Base-by-base conservation (phyloP, 2,113 vertebrate genomes). In the Percina caprodes region DNA sequence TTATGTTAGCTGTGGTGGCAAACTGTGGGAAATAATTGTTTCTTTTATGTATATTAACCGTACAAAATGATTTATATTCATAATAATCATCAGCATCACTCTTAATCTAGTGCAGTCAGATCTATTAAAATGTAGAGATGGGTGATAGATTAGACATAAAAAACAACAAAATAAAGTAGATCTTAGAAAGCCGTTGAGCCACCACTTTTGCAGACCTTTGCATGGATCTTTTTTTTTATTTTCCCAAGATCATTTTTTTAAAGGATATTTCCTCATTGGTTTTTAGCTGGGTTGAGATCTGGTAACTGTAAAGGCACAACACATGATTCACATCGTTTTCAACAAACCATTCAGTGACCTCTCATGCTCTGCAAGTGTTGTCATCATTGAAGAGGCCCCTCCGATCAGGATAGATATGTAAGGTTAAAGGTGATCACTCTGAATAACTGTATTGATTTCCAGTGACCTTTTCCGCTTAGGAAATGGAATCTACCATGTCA, bases 371-470 rank as follows among this genome's bases (percentile, higher is more conserved):
- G 51, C 33, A 35, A 21, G 23, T 42, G 65, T 52, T 59, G 58
- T 80, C 52, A 55, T 24, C 54, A 35, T 69, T 24, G 13, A n/a
- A 23, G 56, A 49, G 48, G 9, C 26, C 59, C 30, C 33, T 10
- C 46, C 7, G 6, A 60, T 55, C 46, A 46, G 35, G 21, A 46
- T 65, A 51, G 6, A 74, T 55, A 46, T 66, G 48, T 45, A 24
- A 69, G 52, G 76, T 74, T 39, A 69, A 74, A 83, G 67, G 49
- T 82, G 6, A 58, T 19, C 19, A 39, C 23, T 69, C 11, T 45
- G 60, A 76, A 75, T 30, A 56, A 58, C 48, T 46, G 21, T 54
- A 80, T 77, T 77, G 85, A 80, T 80, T 77, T 60, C 19, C 48
- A 18, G 19, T 63, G 76, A 76, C 67, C 67, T 30, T 62, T 30